A percentile compares a stretch with the other conserved stretches of the same genome.
phyloP scores from a whole-genome alignment of 2,797 vertebrate genomes.

The Tragelaphus eurycerus region DNA sequence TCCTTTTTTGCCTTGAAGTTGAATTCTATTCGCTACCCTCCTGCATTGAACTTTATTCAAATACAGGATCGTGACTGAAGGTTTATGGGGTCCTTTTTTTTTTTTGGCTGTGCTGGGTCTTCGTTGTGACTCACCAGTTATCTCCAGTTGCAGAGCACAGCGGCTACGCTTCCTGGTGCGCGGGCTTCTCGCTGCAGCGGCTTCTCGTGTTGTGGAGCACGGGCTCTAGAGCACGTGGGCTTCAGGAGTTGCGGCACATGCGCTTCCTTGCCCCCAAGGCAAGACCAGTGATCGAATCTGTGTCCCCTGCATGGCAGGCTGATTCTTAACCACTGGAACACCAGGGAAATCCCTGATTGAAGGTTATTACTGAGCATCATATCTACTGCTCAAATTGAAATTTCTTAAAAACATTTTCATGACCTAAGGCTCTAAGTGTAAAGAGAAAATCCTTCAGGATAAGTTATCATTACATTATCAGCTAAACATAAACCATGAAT shows the following conservation, averaged over 20 bases:
- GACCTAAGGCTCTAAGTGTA: not conserved
- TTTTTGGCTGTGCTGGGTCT: not conserved
- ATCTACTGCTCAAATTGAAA: not conserved
- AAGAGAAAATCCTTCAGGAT: not conserved
- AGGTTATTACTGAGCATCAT: not conserved
- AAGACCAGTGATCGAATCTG: rapidly evolving
- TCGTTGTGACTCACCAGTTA: not conserved
- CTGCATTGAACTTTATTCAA: too few relatives aligned
- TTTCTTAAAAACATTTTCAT: not conserved
- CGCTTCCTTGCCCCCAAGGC: not conserved
- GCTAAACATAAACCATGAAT: not conserved
- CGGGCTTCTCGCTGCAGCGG: rapidly evolving
- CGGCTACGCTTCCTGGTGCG: not conserved
- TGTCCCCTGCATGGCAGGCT: not conserved
- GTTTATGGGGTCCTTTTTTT: not conserved
- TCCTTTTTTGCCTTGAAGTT: not conserved
- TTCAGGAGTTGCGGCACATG: not conserved
- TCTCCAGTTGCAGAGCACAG: not conserved
- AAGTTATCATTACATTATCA: not conserved
- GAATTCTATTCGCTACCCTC: not conserved
- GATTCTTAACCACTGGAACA: not conserved
- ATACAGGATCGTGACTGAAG: not conserved
- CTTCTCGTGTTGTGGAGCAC: rapidly evolving
- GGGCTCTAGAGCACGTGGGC: not conserved
- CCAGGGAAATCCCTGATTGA: not conserved